Evolutionary conservation across 2,797 vertebrate genomes (phyloP).

Genomic region (Lutjanus campechanus): DNA sequence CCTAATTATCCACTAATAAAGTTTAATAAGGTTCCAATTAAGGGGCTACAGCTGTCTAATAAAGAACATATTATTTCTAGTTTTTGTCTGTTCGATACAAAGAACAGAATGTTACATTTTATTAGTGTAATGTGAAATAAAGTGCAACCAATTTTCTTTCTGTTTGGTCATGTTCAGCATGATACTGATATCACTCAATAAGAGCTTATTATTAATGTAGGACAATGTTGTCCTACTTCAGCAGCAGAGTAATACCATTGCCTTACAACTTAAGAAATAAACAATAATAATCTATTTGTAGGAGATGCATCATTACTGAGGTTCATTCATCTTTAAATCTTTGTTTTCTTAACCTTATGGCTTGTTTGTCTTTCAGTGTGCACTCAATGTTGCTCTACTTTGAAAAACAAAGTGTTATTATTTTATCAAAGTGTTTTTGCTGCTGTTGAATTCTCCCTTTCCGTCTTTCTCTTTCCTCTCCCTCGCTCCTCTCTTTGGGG

Average conservation of each 20-base stretch:
- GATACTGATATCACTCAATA: neutral
- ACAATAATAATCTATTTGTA: slow-evolving; percentile 25
- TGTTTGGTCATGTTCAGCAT: neutral
- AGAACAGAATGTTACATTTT: no score
- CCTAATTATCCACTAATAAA: no score
- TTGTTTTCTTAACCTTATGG: slow-evolving; percentile 31
- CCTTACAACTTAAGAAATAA: slow-evolving; percentile 18
- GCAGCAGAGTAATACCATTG: slow-evolving; percentile 8
- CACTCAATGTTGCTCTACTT: slow-evolving; percentile 36
- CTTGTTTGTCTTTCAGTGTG: slow-evolving; percentile 38
- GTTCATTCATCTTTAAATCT: slow-evolving; percentile 39
- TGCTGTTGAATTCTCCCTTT: slow-evolving; percentile 32
- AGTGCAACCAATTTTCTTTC: no score
- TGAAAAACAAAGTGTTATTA: slow-evolving; percentile 33
- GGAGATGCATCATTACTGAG: slow-evolving; percentile 7
- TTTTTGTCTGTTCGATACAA: no score
- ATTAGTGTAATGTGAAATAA: no score
- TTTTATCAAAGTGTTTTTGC: slow-evolving; percentile 48
- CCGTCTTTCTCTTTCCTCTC: slow-evolving; percentile 29
- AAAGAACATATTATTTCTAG: no score
- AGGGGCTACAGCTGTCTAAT: no score
- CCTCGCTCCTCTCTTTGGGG: slow-evolving; percentile 59
- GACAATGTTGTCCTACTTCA: neutral
- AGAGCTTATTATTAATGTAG: slow-evolving; percentile 10
- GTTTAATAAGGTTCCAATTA: no score